phyloP scores from a whole-genome alignment of 2,113 vertebrate species.

The Dendropsophus ebraccatus region DNA sequence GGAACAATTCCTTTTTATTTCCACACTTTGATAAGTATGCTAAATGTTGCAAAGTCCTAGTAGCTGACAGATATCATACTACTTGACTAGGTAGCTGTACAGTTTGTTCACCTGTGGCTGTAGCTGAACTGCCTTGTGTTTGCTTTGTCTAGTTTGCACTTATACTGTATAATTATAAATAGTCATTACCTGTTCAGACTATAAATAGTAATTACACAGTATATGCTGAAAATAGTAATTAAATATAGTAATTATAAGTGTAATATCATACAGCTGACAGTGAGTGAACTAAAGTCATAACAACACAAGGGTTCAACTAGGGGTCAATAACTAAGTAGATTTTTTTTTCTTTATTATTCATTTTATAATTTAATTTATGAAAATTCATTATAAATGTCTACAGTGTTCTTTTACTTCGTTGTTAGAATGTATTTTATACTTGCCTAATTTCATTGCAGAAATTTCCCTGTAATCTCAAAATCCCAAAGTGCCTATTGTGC shows the following conservation, averaged over 20 bases:
- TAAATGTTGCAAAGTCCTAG: not conserved
- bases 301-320: not conserved
- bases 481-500: not conserved
- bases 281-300: not conserved
- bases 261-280: not conserved
- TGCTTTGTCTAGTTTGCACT: not conserved
- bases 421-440: not conserved
- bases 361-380: not conserved
- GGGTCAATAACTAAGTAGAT: not conserved
- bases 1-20: not conserved
- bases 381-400: not conserved
- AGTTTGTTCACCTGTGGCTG: not conserved
- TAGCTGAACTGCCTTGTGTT: not conserved
- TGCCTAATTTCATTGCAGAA: not conserved
- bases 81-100: not conserved
- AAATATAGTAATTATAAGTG: conserved; percentile 30
- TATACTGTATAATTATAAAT: conserved; percentile 15
- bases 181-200: conserved; percentile 14
- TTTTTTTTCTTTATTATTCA: not conserved
- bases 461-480: not conserved
- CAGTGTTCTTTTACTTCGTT: not conserved
- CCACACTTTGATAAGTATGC: not conserved
- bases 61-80: no score
- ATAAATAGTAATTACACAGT: conserved; percentile 36
- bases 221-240: conserved; percentile 38